These are phyloP conservation scores for Scrobipalpa costella DNA, from an alignment of 2,888 invertebrate genomes.

Conservation along the genomic window DNA sequence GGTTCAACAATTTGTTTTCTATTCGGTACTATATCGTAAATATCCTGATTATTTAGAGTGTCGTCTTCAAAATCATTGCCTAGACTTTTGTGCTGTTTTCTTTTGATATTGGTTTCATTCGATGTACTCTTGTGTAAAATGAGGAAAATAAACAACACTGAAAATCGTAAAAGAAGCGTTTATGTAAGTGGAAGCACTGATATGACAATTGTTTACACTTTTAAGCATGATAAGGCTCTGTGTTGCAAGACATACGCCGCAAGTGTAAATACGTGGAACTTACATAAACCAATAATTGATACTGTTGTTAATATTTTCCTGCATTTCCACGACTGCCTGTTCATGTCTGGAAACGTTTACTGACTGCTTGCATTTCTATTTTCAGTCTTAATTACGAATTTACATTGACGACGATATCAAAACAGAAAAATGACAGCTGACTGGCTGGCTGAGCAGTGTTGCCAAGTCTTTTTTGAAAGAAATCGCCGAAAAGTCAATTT, in stretches of 20 bases:
- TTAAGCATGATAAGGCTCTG: neutral
- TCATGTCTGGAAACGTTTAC: slow-evolving; percentile 62
- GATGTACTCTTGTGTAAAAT: slow-evolving; percentile 53
- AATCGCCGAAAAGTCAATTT: too few relatives aligned
- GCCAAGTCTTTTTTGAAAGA: too few relatives aligned
- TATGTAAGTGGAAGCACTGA: neutral
- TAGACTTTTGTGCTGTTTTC: slow-evolving; percentile 48
- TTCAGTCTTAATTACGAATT: slow-evolving; percentile 26
- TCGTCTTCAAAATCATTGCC: slow-evolving; percentile 49
- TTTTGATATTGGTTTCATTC: slow-evolving; percentile 41
- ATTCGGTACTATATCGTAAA: slow-evolving; percentile 49
- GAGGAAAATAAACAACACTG: slow-evolving; percentile 64
- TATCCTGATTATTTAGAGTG: slow-evolving; percentile 45
- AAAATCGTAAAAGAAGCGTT: slow-evolving; percentile 27
- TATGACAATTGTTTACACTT: neutral
- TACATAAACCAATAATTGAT: slow-evolving; percentile 61
- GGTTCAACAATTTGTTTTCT: slow-evolving; percentile 40
- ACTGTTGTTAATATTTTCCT: slow-evolving; percentile 67
- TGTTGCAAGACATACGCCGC: slow-evolving; percentile 15
- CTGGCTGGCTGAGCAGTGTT: neutral
- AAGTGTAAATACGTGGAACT: slow-evolving; percentile 42
- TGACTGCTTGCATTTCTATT: slow-evolving; percentile 60
- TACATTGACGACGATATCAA: slow-evolving; percentile 29
- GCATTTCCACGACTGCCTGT: slow-evolving; percentile 69
- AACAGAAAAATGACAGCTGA: slow-evolving; percentile 7